Evolutionary conservation across 2,797 vertebrate species (phyloP), one percentile per base, ranked within the genome.

Genomic region (Paramormyrops hopkinsi): DNA sequence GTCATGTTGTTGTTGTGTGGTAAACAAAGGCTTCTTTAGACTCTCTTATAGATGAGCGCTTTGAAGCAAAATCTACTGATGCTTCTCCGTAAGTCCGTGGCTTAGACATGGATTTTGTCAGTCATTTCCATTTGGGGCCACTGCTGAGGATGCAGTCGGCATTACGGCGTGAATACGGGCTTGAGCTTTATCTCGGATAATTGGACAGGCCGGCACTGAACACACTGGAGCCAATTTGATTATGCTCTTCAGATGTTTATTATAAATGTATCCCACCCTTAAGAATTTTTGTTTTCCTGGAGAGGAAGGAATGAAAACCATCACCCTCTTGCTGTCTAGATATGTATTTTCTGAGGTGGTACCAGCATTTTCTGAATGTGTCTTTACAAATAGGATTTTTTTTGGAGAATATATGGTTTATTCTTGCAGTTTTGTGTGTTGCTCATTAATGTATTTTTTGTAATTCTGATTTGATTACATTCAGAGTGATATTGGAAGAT

Each of bases 51-150:
- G 69, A 65, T 19, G 17, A 17, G 76, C 51, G 65, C 79, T 69
- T 54, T 87, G 41, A 53, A 59, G 83, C 12, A 87, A 79, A 88
- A 87, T 46, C 73, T 29, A n/a, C 37, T 44, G 89, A 90, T 89
- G 86, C 90, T 69, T 69, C 59, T 84, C 90, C 50, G 50, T 88
- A 88, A 62, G 89, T 86, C 59, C 25, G 50, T 29, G 88, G 82
- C 91, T 91, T 89, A 91, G 89, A 89, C 86, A 50, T 85, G 53
- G 73, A 88, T 8, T n/a, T 89, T 91, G 62, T 86, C 87, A 62
- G 88, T 88, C 41, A 69, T 89, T 84, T 69, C 82, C 86, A 88
- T 88, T 69, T 89, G 79, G 88, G 37, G 88, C 44, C 22, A 14
- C 25, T 89, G 88, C 3, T 87, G 89, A 88, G 56, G 22, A 46